These are phyloP conservation scores for Nautilus pompilius DNA, from an alignment of 1,140 invertebrate genomes.

Conservation along the genomic window DNA sequence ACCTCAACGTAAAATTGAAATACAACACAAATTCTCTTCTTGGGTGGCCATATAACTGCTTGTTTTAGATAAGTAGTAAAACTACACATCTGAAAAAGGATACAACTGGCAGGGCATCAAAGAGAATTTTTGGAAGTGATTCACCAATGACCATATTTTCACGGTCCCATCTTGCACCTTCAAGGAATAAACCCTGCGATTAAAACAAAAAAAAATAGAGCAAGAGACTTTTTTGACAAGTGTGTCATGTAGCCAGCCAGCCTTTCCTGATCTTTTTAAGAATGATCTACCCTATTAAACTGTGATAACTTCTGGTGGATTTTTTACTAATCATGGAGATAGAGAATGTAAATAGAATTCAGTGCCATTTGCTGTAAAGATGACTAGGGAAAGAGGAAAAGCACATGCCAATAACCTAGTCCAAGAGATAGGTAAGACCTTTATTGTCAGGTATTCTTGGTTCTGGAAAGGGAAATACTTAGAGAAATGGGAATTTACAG, in stretches of 20 bases:
- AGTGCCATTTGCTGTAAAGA: not conserved
- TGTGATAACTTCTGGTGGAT: not conserved
- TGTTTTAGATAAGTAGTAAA: not conserved
- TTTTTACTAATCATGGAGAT: not conserved
- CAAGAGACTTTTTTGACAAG: not conserved
- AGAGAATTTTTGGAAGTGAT: constrained; percentile 53
- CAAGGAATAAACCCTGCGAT: constrained; percentile 53
- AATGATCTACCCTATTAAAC: not conserved
- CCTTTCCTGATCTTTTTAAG: not conserved
- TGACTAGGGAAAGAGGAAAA: too few relatives aligned
- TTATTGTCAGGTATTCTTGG: too few relatives aligned
- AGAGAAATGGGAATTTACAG: too few relatives aligned
- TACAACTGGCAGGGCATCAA: constrained; percentile 54
- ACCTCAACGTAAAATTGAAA: too few relatives aligned
- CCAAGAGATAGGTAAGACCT: too few relatives aligned
- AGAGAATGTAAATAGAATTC: not conserved
- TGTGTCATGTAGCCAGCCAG: not conserved
- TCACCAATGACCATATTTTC: constrained; percentile 45
- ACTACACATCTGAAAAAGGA: constrained; percentile 27
- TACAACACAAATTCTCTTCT: too few relatives aligned
- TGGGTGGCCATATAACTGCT: too few relatives aligned
- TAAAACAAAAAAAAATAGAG: not conserved
- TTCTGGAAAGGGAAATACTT: too few relatives aligned
- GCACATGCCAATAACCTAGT: too few relatives aligned
- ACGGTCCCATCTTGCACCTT: constrained; percentile 51